Percentiles rank a stretch among this genome's conserved stretches.
Evolutionary conservation across 2,113 vertebrate species (phyloP).

Genomic region (Caranx melampygus): DNA sequence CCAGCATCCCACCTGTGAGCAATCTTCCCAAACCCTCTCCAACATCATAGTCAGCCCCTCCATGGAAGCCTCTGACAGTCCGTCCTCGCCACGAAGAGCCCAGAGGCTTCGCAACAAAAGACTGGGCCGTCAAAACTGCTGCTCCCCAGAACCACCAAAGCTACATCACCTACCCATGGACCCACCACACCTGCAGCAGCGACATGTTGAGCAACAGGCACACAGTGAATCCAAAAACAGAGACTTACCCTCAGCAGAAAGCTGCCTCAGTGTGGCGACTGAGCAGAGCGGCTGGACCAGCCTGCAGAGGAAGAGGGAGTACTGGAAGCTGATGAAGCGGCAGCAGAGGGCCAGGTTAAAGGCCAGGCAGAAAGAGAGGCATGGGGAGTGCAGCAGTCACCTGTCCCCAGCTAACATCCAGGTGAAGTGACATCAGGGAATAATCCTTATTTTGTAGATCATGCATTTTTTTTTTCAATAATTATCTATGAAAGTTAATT

Average conservation of each 20-base stretch:
- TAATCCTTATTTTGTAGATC: not conserved
- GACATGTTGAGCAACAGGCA: not conserved
- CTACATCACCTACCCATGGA: conserved; percentile 41
- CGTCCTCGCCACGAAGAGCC: conserved; percentile 23
- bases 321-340: conserved; percentile 86
- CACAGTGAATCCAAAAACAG: not conserved
- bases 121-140: conserved; percentile 24
- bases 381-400: conserved; percentile 12
- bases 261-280: fast-evolving
- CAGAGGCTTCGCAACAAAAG: conserved; percentile 46
- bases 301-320: conserved; percentile 83
- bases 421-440: conserved; percentile 40
- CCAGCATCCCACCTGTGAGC: conserved; percentile 25
- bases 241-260: not conserved
- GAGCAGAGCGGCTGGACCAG: conserved; percentile 42
- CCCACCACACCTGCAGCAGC: not conserved
- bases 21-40: conserved; percentile 28
- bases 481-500: too few relatives aligned
- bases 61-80: not conserved
- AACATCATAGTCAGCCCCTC: conserved; percentile 14
- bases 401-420: conserved; percentile 39
- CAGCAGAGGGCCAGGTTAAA: conserved; percentile 80
- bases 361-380: conserved; percentile 63
- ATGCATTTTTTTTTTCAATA: too few relatives aligned
- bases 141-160: conserved; percentile 51